A percentile compares a stretch with the other conserved stretches of the same genome.
Conservation (phyloP, 1,140 invertebrate genomes). For the Cydia splendana region DNA sequence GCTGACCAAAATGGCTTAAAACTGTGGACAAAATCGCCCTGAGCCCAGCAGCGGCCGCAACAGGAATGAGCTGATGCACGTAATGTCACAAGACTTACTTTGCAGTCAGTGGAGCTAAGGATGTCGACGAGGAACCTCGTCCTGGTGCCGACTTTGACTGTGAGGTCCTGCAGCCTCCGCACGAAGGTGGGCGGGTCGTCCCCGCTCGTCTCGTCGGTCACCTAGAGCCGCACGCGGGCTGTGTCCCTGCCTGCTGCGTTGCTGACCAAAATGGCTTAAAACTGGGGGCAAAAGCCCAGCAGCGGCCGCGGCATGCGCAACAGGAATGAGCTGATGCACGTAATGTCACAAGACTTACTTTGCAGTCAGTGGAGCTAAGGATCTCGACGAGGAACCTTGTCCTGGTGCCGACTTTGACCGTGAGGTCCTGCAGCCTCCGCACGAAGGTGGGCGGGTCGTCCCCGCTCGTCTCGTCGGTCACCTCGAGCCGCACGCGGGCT, state of each 20-base stretch:
- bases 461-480: slow-evolving; percentile 71
- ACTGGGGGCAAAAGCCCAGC: too few species aligned
- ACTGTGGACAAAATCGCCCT: too few species aligned
- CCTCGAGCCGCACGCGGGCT: slow-evolving; percentile 60
- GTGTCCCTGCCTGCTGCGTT: slow-evolving; percentile 68
- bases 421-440: slow-evolving; percentile 87
- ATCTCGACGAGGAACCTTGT: slow-evolving; percentile 92
- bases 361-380: slow-evolving; percentile 86
- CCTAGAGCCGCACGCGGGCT: slow-evolving; percentile 62
- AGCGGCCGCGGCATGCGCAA: too few species aligned
- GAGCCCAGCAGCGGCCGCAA: too few species aligned
- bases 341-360: too few species aligned
- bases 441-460: slow-evolving; percentile 89
- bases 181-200: slow-evolving; percentile 89
- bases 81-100: slow-evolving; percentile 78
- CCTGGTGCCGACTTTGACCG: slow-evolving; percentile 91
- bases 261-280: slow-evolving; percentile 51
- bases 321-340: too few species aligned
- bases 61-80: too few species aligned
- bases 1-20: too few species aligned
- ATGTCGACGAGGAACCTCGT: slow-evolving; percentile 92
- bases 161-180: slow-evolving; percentile 87
- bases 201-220: slow-evolving; percentile 71
- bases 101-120: slow-evolving; percentile 86
- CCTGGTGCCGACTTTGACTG: slow-evolving; percentile 91